These are phyloP conservation scores for Anoplopoma fimbria DNA, from an alignment of 2,113 vertebrate genomes.

Conservation along the genomic window DNA sequence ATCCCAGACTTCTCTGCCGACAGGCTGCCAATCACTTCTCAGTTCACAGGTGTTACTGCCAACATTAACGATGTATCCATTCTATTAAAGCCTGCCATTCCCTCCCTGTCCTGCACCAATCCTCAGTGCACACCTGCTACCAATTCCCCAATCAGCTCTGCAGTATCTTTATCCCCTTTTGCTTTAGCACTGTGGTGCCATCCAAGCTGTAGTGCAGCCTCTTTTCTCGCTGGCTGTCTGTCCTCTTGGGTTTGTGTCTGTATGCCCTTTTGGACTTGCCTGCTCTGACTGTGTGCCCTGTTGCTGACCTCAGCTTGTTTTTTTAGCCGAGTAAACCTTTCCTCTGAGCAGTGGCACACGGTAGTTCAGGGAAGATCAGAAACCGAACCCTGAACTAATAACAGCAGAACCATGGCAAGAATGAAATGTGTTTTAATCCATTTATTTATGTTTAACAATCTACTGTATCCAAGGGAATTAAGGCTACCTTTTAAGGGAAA, in stretches of 20 bases:
- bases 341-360: background rate
- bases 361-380: background rate
- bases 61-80: no score
- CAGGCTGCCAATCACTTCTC: background rate
- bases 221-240: no score
- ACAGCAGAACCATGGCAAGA: background rate
- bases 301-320: background rate
- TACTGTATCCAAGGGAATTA: background rate
- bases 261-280: constrained; percentile 1
- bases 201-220: background rate
- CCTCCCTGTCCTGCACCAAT: no score
- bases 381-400: background rate
- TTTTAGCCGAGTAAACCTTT: background rate
- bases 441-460: background rate
- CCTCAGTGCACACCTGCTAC: no score
- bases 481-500: background rate
- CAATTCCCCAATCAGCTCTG: background rate
- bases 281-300: background rate
- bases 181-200: background rate
- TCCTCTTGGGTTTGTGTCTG: background rate
- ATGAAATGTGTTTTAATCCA: background rate
- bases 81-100: no score
- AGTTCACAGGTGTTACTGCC: background rate
- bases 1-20: background rate
- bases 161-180: background rate